phyloP scores from a whole-genome alignment of 2,113 vertebrate genomes.

The Cryptotis parvus region DNA sequence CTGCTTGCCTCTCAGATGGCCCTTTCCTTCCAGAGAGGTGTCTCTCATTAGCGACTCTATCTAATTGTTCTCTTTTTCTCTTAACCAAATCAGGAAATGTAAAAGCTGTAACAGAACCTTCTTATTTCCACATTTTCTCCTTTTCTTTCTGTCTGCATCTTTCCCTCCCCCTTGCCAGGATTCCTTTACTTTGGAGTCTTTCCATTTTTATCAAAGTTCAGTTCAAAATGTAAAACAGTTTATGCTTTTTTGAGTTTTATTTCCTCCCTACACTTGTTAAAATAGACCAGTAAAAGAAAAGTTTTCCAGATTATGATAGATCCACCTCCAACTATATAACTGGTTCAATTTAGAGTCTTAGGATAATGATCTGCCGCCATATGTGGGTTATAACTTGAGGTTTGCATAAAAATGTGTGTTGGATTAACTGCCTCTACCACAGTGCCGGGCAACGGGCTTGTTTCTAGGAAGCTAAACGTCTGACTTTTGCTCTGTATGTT shows the following conservation, averaged over 20 bases:
- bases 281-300: constrained; percentile 80
- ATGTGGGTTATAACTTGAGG: constrained; percentile 88
- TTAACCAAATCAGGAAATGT: constrained; percentile 70
- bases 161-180: constrained; percentile 21
- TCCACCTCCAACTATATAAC: constrained; percentile 85
- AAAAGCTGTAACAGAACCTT: constrained; percentile 50
- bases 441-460: constrained; percentile 70
- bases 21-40: too few species aligned
- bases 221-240: constrained; percentile 75
- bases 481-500: constrained; percentile 56
- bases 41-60: background rate
- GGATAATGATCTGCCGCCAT: constrained; percentile 87
- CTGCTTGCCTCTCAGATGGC: background rate
- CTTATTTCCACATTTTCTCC: constrained; percentile 69
- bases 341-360: constrained; percentile 86
- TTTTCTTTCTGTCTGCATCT: constrained; percentile 62
- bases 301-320: constrained; percentile 81
- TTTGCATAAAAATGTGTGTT: constrained; percentile 87
- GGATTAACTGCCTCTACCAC: constrained; percentile 83
- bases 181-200: constrained; percentile 76
- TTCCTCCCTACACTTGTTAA: constrained; percentile 87
- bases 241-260: constrained; percentile 83
- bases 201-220: constrained; percentile 73
- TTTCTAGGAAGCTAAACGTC: constrained; percentile 80
- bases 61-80: constrained; percentile 32